A percentile compares a stretch with the other conserved stretches of the same genome.
Conservation (phyloP, 2,113 vertebrate species). For the Elgaria multicarinata region DNA sequence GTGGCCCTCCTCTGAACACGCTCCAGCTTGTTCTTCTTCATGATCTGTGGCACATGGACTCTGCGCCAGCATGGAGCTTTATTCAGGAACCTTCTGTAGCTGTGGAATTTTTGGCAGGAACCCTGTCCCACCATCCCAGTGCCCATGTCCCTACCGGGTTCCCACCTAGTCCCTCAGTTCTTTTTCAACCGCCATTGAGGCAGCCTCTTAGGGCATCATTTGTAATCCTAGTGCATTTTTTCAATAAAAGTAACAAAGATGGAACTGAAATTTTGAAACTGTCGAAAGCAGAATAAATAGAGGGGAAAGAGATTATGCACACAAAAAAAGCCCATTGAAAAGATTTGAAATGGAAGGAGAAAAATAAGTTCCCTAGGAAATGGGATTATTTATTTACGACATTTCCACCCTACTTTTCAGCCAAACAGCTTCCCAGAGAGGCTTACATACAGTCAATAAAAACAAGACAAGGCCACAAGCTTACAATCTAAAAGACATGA, state of each 20-base stretch:
- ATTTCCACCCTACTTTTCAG: not conserved
- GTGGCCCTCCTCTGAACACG: too few species aligned
- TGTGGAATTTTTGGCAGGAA: too few species aligned
- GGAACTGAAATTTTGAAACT: not conserved
- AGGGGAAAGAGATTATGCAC: not conserved
- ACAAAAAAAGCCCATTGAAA: not conserved
- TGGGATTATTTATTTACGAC: too few species aligned
- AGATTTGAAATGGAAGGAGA: not conserved
- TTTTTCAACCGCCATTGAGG: too few species aligned
- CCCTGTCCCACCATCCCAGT: too few species aligned
- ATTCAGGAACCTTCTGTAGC: too few species aligned
- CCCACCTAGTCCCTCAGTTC: too few species aligned
- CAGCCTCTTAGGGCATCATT: not conserved
- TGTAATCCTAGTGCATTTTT: too few species aligned
- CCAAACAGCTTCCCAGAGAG: not conserved
- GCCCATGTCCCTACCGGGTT: too few species aligned
- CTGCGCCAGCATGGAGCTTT: too few species aligned
- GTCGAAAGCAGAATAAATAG: not conserved
- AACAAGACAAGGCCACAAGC: too few species aligned
- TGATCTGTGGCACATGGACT: not conserved
- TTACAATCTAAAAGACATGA: not conserved
- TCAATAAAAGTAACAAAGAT: not conserved
- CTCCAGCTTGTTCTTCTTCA: too few species aligned
- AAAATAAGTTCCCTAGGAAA: not conserved
- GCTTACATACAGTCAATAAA: not conserved